Conservation (phyloP, 2,888 invertebrate genomes). For the Patella caerulea region DNA sequence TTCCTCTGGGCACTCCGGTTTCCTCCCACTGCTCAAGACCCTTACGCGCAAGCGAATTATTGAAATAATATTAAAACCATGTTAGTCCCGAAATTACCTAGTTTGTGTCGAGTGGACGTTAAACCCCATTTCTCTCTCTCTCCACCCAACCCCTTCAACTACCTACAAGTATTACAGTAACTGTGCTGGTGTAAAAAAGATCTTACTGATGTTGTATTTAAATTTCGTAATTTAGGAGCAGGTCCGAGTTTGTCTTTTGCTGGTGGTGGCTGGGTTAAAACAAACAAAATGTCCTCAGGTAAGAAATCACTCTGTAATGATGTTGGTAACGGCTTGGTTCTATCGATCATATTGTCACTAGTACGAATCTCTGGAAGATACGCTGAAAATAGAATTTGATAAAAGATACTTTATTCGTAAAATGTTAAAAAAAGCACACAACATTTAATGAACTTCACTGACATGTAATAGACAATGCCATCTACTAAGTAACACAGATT, state of each 20-base stretch:
- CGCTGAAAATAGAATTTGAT: slow-evolving; percentile 32
- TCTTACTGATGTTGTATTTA: slow-evolving; percentile 56
- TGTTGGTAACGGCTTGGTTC: slow-evolving; percentile 58
- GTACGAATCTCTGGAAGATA: slow-evolving; percentile 53
- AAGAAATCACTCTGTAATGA: slow-evolving; percentile 68
- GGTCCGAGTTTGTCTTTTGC: slow-evolving; percentile 63
- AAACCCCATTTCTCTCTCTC: neutral
- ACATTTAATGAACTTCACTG: neutral
- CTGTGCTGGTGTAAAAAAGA: no score
- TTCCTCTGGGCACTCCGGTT: no score
- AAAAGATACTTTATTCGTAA: slow-evolving; percentile 14
- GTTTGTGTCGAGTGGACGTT: slow-evolving; percentile 11
- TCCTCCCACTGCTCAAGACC: no score
- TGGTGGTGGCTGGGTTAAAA: slow-evolving; percentile 59
- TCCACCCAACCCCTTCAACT: no score
- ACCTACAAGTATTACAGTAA: no score
- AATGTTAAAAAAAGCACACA: neutral
- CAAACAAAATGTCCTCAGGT: slow-evolving; percentile 68
- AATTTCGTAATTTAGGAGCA: slow-evolving; percentile 53
- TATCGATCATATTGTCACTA: slow-evolving; percentile 35
- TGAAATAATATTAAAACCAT: no score
- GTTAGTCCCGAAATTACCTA: neutral
- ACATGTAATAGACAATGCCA: no score
- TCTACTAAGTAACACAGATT: no score
- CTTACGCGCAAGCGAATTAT: no score